Evolutionary conservation across 2,888 invertebrate genomes (phyloP).

Genomic region (Drosophila leonis): DNA sequence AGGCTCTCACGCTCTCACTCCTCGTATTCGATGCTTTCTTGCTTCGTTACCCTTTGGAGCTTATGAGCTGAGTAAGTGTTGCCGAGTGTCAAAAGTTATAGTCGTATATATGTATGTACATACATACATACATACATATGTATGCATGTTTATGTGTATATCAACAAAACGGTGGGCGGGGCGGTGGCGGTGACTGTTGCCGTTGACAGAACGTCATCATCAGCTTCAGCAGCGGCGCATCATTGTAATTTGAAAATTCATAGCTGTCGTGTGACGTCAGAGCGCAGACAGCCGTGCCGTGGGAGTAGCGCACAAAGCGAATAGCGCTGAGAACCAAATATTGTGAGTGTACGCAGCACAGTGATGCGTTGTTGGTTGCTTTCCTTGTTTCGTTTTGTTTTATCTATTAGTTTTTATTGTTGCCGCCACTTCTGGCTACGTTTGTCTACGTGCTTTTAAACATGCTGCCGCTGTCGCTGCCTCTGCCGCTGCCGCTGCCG

Average conservation of each 20-base stretch:
- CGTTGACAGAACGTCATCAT: constrained; percentile 46
- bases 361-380: constrained; percentile 11
- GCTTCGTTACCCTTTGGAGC: constrained; percentile 34
- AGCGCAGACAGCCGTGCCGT: constrained; percentile 26
- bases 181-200: constrained; percentile 3
- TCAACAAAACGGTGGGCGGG: constrained; percentile 12
- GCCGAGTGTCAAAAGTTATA: constrained; percentile 40
- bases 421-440: constrained; percentile 33
- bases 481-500: constrained; percentile 2
- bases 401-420: constrained; percentile 24
- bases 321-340: constrained; percentile 19
- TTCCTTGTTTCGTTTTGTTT: constrained; percentile 19
- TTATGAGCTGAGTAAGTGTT: constrained; percentile 41
- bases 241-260: constrained; percentile 46
- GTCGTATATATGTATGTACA: neutral
- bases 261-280: constrained; percentile 52
- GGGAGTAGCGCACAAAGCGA: constrained; percentile 14
- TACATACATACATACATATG: too few species aligned
- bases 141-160: constrained; percentile 5
- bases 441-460: constrained; percentile 54
- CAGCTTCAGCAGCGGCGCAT: constrained; percentile 31
- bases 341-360: constrained; percentile 12
- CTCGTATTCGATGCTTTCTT: constrained; percentile 6
- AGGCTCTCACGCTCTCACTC: constrained; percentile 3
- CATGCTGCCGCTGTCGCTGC: constrained; percentile 33